Percentiles rank a stretch among this genome's conserved stretches.
phyloP scores from a whole-genome alignment of 2,888 invertebrate species.

The Parthenolecanium corni region DNA sequence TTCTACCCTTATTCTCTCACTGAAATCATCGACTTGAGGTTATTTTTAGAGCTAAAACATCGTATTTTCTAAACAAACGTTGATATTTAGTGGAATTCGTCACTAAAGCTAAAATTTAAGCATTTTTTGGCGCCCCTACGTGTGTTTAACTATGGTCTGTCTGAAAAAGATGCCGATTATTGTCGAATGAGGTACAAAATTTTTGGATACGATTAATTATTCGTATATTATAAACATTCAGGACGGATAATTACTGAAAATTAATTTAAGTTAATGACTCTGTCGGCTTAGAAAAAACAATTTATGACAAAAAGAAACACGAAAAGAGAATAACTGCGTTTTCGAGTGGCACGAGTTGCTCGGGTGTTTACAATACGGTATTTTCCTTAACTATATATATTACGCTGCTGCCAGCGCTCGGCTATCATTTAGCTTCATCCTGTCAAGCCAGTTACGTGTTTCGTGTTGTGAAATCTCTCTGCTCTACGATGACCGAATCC shows the following conservation, averaged over 20 bases:
- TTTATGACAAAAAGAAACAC: constrained; percentile 2
- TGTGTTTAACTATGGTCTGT: neutral
- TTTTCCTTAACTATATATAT: neutral
- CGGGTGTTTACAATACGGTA: constrained; percentile 10
- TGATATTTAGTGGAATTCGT: neutral
- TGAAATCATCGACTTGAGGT: neutral
- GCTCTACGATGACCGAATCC: constrained; percentile 9
- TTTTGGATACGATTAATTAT: no score
- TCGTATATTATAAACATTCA: neutral
- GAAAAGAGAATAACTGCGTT: constrained; percentile 6
- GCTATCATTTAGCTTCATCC: neutral
- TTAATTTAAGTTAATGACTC: neutral
- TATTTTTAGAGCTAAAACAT: neutral
- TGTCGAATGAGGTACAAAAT: no score
- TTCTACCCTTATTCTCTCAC: neutral
- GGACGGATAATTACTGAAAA: neutral
- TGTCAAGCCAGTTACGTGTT: neutral
- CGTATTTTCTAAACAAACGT: neutral
- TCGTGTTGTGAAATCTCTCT: neutral
- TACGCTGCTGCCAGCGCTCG: neutral
- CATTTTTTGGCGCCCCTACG: neutral
- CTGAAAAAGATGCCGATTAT: neutral
- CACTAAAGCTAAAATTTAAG: neutral
- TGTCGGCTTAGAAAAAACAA: neutral
- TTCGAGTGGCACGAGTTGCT: neutral